Conservation (phyloP, 2,797 vertebrate species). For the Lagocephalus sceleratus region DNA sequence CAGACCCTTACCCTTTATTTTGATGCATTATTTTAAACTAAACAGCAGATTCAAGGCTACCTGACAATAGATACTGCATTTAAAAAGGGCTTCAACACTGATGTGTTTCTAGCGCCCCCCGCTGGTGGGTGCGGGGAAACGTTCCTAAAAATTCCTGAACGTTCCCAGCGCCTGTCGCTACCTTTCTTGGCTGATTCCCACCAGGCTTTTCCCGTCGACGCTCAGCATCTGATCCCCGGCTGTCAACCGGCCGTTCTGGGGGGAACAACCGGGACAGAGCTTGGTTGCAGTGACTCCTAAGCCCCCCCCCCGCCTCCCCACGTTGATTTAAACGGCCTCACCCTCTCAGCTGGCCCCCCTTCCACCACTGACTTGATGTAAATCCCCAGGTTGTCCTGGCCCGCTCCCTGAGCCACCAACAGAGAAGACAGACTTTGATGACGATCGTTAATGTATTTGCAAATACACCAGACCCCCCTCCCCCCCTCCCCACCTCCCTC, state of each 20-base stretch:
- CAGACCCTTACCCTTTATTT: too few species aligned
- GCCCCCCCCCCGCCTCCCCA: not conserved
- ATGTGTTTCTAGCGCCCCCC: too few species aligned
- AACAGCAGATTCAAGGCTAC: too few species aligned
- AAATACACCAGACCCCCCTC: conserved; percentile 1
- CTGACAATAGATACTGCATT: too few species aligned
- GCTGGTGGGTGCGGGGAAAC: too few species aligned
- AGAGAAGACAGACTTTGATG: not conserved
- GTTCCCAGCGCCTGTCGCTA: conserved; percentile 40
- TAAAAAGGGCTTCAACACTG: too few species aligned
- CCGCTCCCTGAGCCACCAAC: conserved; percentile 79
- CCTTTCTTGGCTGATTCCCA: conserved; percentile 92
- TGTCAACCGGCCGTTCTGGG: conserved; percentile 84
- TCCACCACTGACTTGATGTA: conserved; percentile 92
- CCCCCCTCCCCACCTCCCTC: too few species aligned
- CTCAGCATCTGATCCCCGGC: conserved; percentile 91
- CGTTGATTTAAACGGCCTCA: conserved; percentile 61
- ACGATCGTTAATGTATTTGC: not conserved
- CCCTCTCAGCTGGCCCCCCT: conserved; percentile 89
- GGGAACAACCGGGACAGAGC: not conserved
- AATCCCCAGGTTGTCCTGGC: conserved; percentile 89
- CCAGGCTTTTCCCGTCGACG: conserved; percentile 87
- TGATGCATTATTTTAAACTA: too few species aligned
- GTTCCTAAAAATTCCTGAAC: too few species aligned
- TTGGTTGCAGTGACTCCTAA: not conserved